phyloP scores from a whole-genome alignment of 2,797 vertebrate species.

The Enteromius treurensis region DNA sequence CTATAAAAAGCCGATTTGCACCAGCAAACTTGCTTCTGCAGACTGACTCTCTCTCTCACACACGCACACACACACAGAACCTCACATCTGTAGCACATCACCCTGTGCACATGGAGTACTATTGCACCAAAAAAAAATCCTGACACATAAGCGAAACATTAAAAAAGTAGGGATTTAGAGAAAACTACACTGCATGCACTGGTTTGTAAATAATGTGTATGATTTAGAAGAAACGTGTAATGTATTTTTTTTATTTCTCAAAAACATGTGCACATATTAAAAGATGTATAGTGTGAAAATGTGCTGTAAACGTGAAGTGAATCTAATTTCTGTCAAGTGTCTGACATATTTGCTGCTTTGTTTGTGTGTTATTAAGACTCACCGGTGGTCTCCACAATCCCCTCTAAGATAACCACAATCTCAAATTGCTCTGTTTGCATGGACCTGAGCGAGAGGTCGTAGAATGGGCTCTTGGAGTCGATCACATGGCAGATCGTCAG shows the following conservation, averaged over 20 bases:
- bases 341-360: not conserved
- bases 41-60: not conserved
- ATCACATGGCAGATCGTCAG: conserved; percentile 69
- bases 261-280: not conserved
- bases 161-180: not conserved
- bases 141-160: not conserved
- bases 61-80: not conserved
- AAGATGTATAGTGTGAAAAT: not conserved
- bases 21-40: conserved; percentile 33
- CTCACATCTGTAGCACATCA: not conserved
- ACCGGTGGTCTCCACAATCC: conserved; percentile 70
- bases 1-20: conserved; percentile 31
- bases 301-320: not conserved
- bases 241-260: not conserved
- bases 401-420: conserved; percentile 71
- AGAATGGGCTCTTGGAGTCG: conserved; percentile 66
- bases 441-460: conserved; percentile 65
- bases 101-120: not conserved
- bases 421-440: conserved; percentile 69
- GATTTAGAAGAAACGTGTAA: not conserved
- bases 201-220: not conserved
- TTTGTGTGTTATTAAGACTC: conserved; percentile 41
- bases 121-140: not conserved
- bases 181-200: not conserved
- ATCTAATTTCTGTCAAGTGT: not conserved